Conservation (phyloP, 1,140 invertebrate species). For the Euglossa dilemma region DNA sequence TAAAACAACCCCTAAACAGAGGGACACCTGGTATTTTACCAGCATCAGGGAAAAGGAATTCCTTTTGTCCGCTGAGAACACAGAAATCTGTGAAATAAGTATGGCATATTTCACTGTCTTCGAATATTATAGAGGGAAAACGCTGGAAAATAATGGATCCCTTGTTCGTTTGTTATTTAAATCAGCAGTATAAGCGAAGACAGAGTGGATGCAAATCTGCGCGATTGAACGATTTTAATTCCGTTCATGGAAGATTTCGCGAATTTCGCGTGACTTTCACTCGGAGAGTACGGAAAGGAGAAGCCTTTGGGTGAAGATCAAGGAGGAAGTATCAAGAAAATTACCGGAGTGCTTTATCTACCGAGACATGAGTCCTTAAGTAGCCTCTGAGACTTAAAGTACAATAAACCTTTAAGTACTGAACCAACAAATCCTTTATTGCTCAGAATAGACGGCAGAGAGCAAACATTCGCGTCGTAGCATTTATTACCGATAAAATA, state of each 20-base stretch:
- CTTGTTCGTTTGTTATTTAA: too few species aligned
- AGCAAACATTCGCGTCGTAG: not conserved
- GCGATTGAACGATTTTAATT: too few species aligned
- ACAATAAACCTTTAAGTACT: not conserved
- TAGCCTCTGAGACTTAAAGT: not conserved
- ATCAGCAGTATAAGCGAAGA: too few species aligned
- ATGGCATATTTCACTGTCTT: not conserved
- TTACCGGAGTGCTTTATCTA: not conserved
- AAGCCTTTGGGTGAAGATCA: too few species aligned
- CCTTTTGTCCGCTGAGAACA: not conserved
- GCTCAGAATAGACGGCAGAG: too few species aligned
- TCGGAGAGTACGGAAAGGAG: too few species aligned
- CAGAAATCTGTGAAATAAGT: not conserved
- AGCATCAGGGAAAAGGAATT: not conserved
- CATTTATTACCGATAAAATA: not conserved
- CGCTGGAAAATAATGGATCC: not conserved
- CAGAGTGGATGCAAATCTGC: too few species aligned
- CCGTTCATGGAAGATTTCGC: too few species aligned
- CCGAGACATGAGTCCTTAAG: not conserved
- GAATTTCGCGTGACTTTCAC: too few species aligned
- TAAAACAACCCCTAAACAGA: not conserved
- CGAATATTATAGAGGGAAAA: not conserved
- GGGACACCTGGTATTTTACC: not conserved
- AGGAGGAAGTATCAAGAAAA: not conserved
- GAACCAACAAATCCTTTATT: not conserved